Evolutionary conservation across 1,140 invertebrate species (phyloP).

Genomic region (Schlechtendalia chinensis): DNA sequence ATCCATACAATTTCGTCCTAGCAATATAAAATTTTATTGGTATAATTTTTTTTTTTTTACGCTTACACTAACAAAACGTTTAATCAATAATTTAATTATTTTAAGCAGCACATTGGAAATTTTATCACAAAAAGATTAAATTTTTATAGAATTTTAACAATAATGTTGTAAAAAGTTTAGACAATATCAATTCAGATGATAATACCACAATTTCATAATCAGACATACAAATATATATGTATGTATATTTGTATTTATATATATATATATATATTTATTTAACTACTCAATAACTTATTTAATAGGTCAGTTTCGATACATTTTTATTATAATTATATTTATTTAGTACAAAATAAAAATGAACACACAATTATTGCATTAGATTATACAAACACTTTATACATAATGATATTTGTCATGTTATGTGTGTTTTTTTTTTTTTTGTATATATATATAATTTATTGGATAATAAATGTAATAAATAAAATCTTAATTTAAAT

Average conservation of each 20-base stretch:
- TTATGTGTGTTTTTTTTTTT: background rate
- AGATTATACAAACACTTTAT: constrained; percentile 14
- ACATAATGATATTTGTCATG: background rate
- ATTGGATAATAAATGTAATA: constrained; percentile 5
- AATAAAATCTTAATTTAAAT: constrained; percentile 31
- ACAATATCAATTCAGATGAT: no score
- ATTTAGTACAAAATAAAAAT: constrained; percentile 29
- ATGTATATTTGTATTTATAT: no score
- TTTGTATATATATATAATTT: no score
- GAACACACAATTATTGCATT: constrained; percentile 31
- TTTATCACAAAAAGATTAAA: constrained; percentile 9
- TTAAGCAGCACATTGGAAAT: background rate
- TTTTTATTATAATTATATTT: background rate
- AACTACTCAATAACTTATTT: no score
- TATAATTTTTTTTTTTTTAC: background rate
- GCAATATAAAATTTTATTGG: constrained; percentile 1
- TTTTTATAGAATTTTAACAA: background rate
- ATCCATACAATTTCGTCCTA: background rate
- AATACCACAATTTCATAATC: background rate
- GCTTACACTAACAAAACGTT: background rate
- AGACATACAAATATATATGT: background rate
- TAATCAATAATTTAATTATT: background rate
- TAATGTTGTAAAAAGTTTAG: no score
- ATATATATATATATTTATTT: no score
- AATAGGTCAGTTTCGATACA: background rate